Evolutionary conservation across 2,888 invertebrate species (phyloP), one percentile per base, ranked within the genome.

Genomic region (Lamproptera curius): DNA sequence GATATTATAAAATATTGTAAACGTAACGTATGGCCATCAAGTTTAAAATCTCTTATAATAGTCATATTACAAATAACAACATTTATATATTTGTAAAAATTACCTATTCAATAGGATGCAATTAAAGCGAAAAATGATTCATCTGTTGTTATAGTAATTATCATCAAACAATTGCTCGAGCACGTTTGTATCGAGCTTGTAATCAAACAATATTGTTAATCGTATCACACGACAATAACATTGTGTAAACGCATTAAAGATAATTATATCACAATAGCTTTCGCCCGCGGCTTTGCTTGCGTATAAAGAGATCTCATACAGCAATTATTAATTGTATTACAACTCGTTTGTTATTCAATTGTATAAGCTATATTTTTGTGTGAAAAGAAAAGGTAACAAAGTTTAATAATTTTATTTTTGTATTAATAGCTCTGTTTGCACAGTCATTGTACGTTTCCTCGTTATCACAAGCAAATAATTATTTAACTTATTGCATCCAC

Each of bases 401-500:
- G n/a, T n/a, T n/a, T n/a, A n/a, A n/a, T n/a, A n/a, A n/a, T n/a
- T n/a, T n/a, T n/a, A n/a, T n/a, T n/a, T n/a, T n/a, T n/a, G n/a
- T n/a, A n/a, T n/a, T n/a, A n/a, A 45, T 26, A 36, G 15, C 17
- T 15, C 13, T 9, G 35, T 44, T 15, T 17, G 34, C 38, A 26
- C 13, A 28, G 20, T 13, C 16, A 36, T 14, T n/a, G n/a, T 5
- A 37, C 20, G 17, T 46, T 13, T 38, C 17, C 36, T 42, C 35
- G 28, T 41, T 45, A 48, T 48, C 42, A 36, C 20, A 34, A 46
- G 28, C 28, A 37, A 46, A 52, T 45, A 37, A 28, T 47, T 45
- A 47, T 48, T 46, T 40, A 38, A 47, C 43, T 46, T 41, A 28
- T 43, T 38, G 36, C 34, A 48, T 17, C n/a, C n/a, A n/a, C n/a